These are phyloP conservation scores for Gadus chalcogrammus DNA, from an alignment of 2,113 vertebrate genomes.

Conservation along the genomic window DNA sequence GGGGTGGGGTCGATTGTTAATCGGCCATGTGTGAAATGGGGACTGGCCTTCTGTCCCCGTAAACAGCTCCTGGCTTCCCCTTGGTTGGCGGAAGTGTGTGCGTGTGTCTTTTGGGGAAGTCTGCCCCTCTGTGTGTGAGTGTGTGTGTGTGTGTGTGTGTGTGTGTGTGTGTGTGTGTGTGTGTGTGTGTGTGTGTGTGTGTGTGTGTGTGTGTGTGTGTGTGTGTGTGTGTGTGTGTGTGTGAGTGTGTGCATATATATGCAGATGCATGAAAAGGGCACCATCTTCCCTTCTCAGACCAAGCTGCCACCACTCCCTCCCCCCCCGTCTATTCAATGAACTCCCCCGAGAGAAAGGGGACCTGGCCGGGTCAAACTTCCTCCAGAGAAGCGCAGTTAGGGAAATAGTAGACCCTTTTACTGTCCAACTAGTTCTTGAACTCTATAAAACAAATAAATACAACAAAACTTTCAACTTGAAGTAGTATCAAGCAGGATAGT, in stretches of 20 bases:
- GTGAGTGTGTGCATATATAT: background rate
- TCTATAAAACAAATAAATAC: no score
- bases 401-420: background rate
- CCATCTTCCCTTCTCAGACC: slow-evolving; percentile 41
- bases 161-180: background rate
- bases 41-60: slow-evolving; percentile 68
- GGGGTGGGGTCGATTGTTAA: slow-evolving; percentile 67
- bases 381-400: slow-evolving; percentile 21
- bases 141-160: background rate
- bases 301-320: slow-evolving; percentile 42
- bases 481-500: background rate
- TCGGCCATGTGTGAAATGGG: slow-evolving; percentile 71
- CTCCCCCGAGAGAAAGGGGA: slow-evolving; percentile 38
- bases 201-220: background rate
- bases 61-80: slow-evolving; percentile 54
- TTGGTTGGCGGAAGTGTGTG: slow-evolving; percentile 29
- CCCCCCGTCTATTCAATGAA: slow-evolving; percentile 53
- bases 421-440: no score
- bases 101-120: slow-evolving; percentile 46
- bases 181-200: slow-evolving; percentile 17
- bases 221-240: slow-evolving; percentile 14
- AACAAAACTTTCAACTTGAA: no score
- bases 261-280: background rate
- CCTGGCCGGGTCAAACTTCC: slow-evolving; percentile 23
- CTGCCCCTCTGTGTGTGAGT: slow-evolving; percentile 7